Percentiles rank a stretch among this genome's conserved stretches.
These are phyloP conservation scores for Gymnothorax reevesii DNA, from an alignment of 2,797 vertebrate species.

Conservation along the genomic window DNA sequence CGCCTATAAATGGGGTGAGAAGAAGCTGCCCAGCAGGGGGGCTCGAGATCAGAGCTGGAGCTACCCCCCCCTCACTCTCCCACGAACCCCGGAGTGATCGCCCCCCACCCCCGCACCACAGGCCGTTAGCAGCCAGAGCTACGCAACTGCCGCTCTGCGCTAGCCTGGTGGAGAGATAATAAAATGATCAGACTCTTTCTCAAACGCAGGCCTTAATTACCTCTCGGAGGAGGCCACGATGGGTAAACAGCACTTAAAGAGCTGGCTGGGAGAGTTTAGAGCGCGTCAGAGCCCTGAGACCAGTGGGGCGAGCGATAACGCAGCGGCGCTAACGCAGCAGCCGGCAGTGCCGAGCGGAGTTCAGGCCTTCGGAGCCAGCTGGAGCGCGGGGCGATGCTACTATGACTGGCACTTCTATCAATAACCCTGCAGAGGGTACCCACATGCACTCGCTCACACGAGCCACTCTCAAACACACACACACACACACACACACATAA, in stretches of 20 bases:
- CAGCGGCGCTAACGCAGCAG: slow-evolving; percentile 19
- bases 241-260: slow-evolving; percentile 75
- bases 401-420: no score
- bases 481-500: background rate
- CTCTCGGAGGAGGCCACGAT: slow-evolving; percentile 74
- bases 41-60: background rate
- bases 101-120: background rate
- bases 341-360: background rate
- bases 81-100: background rate
- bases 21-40: background rate
- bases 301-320: background rate
- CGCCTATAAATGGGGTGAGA: background rate
- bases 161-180: slow-evolving; percentile 39
- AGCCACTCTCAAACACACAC: background rate
- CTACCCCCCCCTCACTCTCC: no score
- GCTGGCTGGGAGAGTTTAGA: slow-evolving; percentile 63
- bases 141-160: slow-evolving; percentile 12
- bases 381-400: no score
- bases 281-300: slow-evolving; percentile 28
- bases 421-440: background rate
- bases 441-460: background rate
- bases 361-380: no score
- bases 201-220: slow-evolving; percentile 72
- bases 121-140: background rate
- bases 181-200: slow-evolving; percentile 47